Evolutionary conservation across 2,113 vertebrate genomes (phyloP), one percentile per base, ranked within the genome.

Genomic region (Triplophysa siluroides): DNA sequence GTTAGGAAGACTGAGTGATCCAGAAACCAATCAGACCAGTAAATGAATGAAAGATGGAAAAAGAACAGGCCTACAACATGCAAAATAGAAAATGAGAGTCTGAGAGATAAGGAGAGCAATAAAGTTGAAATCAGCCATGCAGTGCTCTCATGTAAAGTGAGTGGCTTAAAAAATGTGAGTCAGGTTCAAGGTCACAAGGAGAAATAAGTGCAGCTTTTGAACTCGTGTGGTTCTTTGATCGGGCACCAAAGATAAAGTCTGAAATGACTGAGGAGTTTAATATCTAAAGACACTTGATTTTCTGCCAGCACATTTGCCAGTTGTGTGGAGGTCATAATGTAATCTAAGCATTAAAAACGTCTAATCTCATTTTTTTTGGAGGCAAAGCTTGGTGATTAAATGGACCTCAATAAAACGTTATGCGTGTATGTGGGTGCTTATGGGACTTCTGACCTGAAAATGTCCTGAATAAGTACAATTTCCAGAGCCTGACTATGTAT

Each of bases 221-320:
- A 58, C 52, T 72, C 58, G 50, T 52, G 50, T 52, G 50, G 18
- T 38, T 72, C 19, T 58, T 72, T 72, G 52, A 72, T 72, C 52
- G n/a, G 4, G 52, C 52, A 72, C 52, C 56, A 72, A 72, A 11
- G 52, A 45, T 29, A 8, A 4, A 23, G 54, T 26, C 7, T 26
- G 33, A n/a, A 29, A 52, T 21, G 19, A 56, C 21, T 72, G 54
- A 58, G 29, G 50, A 9, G 21, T 23, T 38, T 60, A 38, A 58
- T 58, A 33, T 54, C 9, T 71, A 56, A 13, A 71, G 47, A 1
- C 10, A 14, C n/a, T 16, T 73, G 54, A 41, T 29, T 60, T 41
- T 60, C 52, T 41, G 13, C 19, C 12, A 38, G 33, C 33, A 16
- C 54, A 41, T 24, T 73, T 13, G n/a, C 1, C 29, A 73, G 26